These are phyloP conservation scores for Notolepis coatsorum DNA, from an alignment of 2,797 vertebrate genomes.

Conservation along the genomic window DNA sequence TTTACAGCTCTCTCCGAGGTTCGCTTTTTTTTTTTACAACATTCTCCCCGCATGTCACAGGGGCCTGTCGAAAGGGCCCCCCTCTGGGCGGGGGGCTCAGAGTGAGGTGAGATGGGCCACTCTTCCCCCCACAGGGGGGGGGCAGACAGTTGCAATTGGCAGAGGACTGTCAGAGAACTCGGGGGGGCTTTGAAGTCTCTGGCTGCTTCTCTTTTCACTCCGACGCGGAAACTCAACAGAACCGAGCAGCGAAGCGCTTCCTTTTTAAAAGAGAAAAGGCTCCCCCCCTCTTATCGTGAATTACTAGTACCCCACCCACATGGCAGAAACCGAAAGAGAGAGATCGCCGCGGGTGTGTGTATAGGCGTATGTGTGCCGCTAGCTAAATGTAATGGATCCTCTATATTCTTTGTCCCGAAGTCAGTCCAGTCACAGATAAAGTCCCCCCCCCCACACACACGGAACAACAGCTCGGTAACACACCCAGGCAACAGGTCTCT, in stretches of 20 bases:
- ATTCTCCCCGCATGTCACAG: slow-evolving; percentile 56
- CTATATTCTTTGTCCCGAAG: slow-evolving; percentile 71
- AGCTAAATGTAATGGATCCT: slow-evolving; percentile 67
- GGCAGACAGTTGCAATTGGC: slow-evolving; percentile 64
- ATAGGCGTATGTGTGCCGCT: slow-evolving; percentile 23
- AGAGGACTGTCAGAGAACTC: slow-evolving; percentile 57
- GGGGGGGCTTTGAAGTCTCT: slow-evolving; percentile 63
- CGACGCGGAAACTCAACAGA: slow-evolving; percentile 28
- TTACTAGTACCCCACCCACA: too few species aligned
- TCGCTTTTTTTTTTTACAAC: slow-evolving; percentile 64
- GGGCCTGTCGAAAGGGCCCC: slow-evolving; percentile 49
- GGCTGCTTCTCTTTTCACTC: slow-evolving; percentile 31
- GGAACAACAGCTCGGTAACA: slow-evolving; percentile 58
- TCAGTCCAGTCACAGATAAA: slow-evolving; percentile 56
- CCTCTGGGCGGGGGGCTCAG: slow-evolving; percentile 72
- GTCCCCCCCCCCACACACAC: slow-evolving; percentile 62
- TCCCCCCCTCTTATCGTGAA: too few species aligned
- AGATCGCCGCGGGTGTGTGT: not conserved
- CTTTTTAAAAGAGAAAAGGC: not conserved
- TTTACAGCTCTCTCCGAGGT: slow-evolving; percentile 33
- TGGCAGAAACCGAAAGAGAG: too few species aligned
- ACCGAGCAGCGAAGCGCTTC: slow-evolving; percentile 1
- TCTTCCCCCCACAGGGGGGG: slow-evolving; percentile 45
- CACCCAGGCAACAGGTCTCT: slow-evolving; percentile 84
- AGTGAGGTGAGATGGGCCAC: slow-evolving; percentile 55